Conservation (phyloP, 2,113 vertebrate species). For the Podarcis cretensis region DNA sequence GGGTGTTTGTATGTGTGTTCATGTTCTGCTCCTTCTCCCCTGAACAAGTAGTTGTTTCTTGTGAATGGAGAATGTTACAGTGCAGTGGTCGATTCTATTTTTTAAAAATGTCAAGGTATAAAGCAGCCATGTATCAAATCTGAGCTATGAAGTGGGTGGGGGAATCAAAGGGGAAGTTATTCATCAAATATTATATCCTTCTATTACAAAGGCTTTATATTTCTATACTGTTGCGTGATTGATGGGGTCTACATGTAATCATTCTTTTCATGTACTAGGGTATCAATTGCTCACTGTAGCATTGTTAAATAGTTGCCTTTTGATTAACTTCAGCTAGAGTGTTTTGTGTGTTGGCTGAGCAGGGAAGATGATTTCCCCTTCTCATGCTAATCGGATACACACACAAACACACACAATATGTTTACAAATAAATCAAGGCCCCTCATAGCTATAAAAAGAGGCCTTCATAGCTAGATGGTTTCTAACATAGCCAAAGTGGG, state of each 20-base stretch:
- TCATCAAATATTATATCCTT: slow-evolving; percentile 75
- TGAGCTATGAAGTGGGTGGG: slow-evolving; percentile 49
- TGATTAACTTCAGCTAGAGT: slow-evolving; percentile 39
- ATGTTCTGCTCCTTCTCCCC: not conserved
- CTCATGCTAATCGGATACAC: not conserved
- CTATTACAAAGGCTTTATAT: slow-evolving; percentile 71
- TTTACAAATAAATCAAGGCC: not conserved
- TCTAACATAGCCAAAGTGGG: not conserved
- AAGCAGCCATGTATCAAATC: slow-evolving; percentile 70
- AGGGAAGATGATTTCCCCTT: no score
- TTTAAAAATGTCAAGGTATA: slow-evolving; percentile 48
- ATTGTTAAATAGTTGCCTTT: slow-evolving; percentile 55
- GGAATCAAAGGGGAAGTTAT: slow-evolving; percentile 69
- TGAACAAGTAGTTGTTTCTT: slow-evolving; percentile 6
- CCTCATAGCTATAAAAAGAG: not conserved
- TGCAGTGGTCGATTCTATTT: slow-evolving; percentile 40
- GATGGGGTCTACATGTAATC: slow-evolving; percentile 67
- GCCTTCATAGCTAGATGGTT: not conserved
- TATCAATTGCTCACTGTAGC: slow-evolving; percentile 45
- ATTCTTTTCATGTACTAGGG: slow-evolving; percentile 62
- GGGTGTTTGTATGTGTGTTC: no score
- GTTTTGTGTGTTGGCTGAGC: not conserved
- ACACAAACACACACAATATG: not conserved
- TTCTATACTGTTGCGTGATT: slow-evolving; percentile 68
- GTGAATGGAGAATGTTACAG: slow-evolving; percentile 51